Base-by-base conservation (phyloP, 2,797 vertebrate genomes). In the Otus scops region DNA sequence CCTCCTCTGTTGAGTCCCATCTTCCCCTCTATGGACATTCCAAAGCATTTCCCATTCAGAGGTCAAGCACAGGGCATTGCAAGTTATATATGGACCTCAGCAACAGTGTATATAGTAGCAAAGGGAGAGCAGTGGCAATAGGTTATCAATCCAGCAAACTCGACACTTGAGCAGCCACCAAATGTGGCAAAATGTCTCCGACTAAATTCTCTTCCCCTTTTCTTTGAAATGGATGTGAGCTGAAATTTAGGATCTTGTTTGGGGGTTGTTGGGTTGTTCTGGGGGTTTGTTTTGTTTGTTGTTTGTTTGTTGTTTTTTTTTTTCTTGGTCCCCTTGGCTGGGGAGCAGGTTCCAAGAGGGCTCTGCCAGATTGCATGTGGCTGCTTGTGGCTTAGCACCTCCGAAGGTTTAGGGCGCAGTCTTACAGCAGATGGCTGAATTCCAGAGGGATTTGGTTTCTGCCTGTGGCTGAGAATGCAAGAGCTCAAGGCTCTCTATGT, bases 31-130 rank as follows among this genome's bases (percentile, higher is more conserved):
- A 95, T 97, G 99, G 99, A 99, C 99, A 99, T 99, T 99, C 99
- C 99, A 99, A 98, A 98, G 98, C 98, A 98, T 98, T 99, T 98
- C 98, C 98, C 98, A 98, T 98, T 98, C 98, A 98, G 98, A 99
- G 99, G 98, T 98, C 98, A 93, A 97, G 98, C 98, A 98, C 98
- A 99, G 98, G 98, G 98, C 98, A 97, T 98, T 98, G 98, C 98
- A 98, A 98, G 98, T 98, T 98, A 97, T 98, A 97, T 93, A 90
- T 92, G 92, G 97, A 97, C 97, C 97, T 97, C 97, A 56, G 77
- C 94, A 95, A 93, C 96, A 94, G 87, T 96, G 95, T 97, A 83
- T 85, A 96, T 95, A 95, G 92, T 96, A 97, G 95, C 93, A 97
- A 95, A 97, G 93, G 93, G 95, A 97, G 92, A 97, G 94, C 96